Conservation (phyloP, 1,140 invertebrate species). For the Drosophila ambigua region DNA sequence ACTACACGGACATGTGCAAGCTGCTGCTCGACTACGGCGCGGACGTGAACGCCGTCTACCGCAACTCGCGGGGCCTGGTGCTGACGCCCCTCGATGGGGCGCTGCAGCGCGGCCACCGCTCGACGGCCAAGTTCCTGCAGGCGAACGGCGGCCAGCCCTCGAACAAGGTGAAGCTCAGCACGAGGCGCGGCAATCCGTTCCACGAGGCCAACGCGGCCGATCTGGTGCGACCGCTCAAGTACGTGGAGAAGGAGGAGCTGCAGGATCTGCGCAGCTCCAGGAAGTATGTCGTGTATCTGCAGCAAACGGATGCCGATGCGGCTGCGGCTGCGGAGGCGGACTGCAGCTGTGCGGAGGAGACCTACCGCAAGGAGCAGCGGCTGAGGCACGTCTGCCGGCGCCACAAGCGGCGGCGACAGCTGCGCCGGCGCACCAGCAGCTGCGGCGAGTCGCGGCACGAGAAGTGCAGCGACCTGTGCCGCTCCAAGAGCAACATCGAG, state of each 20-base stretch:
- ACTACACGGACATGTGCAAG: slow-evolving; percentile 97
- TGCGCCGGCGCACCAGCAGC: slow-evolving; percentile 73
- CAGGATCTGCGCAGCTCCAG: slow-evolving; percentile 76
- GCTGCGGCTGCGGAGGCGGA: slow-evolving; percentile 9
- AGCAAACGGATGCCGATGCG: slow-evolving; percentile 63
- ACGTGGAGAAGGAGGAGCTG: slow-evolving; percentile 78
- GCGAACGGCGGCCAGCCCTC: slow-evolving; percentile 94
- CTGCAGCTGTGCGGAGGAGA: slow-evolving; percentile 77
- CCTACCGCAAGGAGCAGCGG: slow-evolving; percentile 71
- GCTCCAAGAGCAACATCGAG: slow-evolving; percentile 83
- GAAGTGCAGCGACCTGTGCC: slow-evolving; percentile 72
- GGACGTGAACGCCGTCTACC: slow-evolving; percentile 92
- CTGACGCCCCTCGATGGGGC: slow-evolving; percentile 97
- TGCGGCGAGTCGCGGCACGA: slow-evolving; percentile 75
- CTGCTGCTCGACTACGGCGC: slow-evolving; percentile 92
- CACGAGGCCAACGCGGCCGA: slow-evolving; percentile 65
- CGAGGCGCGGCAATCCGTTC: slow-evolving; percentile 75
- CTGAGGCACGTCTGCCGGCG: slow-evolving; percentile 58
- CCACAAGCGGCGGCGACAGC: slow-evolving; percentile 55
- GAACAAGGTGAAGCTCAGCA: slow-evolving; percentile 86
- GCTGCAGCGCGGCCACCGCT: slow-evolving; percentile 91
- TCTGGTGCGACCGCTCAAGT: slow-evolving; percentile 73
- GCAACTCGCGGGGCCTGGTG: slow-evolving; percentile 91
- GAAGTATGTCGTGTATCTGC: slow-evolving; percentile 78
- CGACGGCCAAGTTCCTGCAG: slow-evolving; percentile 96